phyloP scores from a whole-genome alignment of 2,888 invertebrate species.

The Steinernema carpocapsae region DNA sequence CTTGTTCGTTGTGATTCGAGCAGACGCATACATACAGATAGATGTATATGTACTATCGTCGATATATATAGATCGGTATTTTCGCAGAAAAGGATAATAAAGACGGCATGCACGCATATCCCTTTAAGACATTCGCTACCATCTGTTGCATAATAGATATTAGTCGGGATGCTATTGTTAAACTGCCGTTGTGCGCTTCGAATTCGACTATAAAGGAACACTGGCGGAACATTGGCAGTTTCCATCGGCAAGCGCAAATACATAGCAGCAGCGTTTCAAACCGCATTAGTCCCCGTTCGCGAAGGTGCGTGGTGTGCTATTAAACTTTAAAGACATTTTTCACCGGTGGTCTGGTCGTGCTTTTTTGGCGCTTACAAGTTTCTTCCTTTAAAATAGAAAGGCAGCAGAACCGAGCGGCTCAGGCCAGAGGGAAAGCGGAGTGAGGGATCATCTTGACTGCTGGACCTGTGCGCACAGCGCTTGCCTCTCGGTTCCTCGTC shows the following conservation, averaged over 20 bases:
- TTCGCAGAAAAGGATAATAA: neutral
- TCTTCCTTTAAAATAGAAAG: slow-evolving; percentile 1
- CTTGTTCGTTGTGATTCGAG: too few relatives aligned
- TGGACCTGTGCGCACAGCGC: slow-evolving; percentile 28
- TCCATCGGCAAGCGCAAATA: too few relatives aligned
- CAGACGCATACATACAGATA: too few relatives aligned
- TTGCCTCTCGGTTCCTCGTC: slow-evolving; percentile 5
- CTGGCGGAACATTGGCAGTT: neutral
- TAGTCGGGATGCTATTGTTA: slow-evolving; percentile 21
- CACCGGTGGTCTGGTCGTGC: neutral
- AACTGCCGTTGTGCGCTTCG: neutral
- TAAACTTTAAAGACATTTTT: neutral
- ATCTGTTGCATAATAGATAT: slow-evolving; percentile 28
- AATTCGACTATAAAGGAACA: neutral
- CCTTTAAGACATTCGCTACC: slow-evolving; percentile 6
- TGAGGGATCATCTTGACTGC: slow-evolving; percentile 20
- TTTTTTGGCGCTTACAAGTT: neutral
- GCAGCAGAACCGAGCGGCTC: neutral
- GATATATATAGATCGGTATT: too few relatives aligned
- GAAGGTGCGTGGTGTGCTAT: neutral
- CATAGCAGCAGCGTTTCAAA: too few relatives aligned
- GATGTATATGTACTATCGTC: too few relatives aligned
- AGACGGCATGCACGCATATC: neutral
- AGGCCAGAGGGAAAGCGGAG: neutral
- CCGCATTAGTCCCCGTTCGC: too few relatives aligned